These are phyloP conservation scores for Palythoa grandis DNA, from an alignment of 92 coral and sea anemone genomes.

Conservation along the genomic window DNA sequence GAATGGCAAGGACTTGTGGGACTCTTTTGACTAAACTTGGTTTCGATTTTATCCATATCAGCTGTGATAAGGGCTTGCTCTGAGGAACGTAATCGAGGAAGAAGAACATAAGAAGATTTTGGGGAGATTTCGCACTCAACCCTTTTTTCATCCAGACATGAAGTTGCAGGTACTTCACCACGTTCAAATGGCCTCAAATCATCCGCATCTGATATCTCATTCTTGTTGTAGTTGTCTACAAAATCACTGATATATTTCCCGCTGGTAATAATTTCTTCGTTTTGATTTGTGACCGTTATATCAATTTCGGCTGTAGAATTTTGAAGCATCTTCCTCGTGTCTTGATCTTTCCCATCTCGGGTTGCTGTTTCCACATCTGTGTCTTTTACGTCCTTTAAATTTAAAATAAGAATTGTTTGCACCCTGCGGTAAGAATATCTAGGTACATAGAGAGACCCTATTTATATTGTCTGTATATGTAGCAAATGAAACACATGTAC, in stretches of 20 bases:
- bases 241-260: neutral
- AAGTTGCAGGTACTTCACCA: neutral
- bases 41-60: slow-evolving; percentile 41
- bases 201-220: neutral
- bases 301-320: neutral
- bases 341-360: neutral
- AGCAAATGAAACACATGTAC: too few species aligned
- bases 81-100: slow-evolving; percentile 78
- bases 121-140: slow-evolving; percentile 77
- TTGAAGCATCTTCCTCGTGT: neutral
- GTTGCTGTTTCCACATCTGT: neutral
- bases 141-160: slow-evolving; percentile 5
- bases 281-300: neutral
- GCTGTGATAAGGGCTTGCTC: slow-evolving; percentile 66
- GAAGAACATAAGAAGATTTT: slow-evolving; percentile 79
- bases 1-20: slow-evolving; percentile 28
- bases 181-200: neutral
- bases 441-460: too few species aligned
- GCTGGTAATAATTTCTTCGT: neutral
- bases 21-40: neutral
- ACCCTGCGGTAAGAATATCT: neutral
- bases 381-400: slow-evolving; percentile 11
- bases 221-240: neutral
- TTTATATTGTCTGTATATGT: too few species aligned
- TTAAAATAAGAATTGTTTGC: neutral